Evolutionary conservation across 2,888 invertebrate genomes (phyloP), one percentile per base, ranked within the genome.

Genomic region (Drosophila borborema): DNA sequence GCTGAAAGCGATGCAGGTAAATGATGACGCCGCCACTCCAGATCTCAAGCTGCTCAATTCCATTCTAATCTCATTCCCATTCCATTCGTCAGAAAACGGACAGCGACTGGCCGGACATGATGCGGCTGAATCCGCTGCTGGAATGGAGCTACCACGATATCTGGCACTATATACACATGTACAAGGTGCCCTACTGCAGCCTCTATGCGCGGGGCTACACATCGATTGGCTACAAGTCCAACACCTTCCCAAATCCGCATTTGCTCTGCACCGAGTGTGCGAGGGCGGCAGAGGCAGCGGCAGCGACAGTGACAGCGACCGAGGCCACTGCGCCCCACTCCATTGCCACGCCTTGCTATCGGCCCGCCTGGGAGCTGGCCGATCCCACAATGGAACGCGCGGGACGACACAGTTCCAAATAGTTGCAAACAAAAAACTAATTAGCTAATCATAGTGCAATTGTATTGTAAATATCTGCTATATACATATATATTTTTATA

Each of bases 141-240:
- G 95, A 98, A 86, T 99, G 99, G 99, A 95, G 95, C 12, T 99
- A 98, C 92, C 95, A 95, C 34, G 96, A 99, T 90, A 95, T 99
- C 70, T 99, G 99, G 99, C 94, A 95, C 64, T 98, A 98, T 91
- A 94, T 99, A 7, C 93, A 97, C 28, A 94, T 94, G 49, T 94
- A 96, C 60, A 94, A 95, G 69, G 95, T 99, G 64, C 97, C 98
- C 28, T 99, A 99, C 91, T 99, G 99, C 92, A 94, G 94, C 41
- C 94, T 99, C 0, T 99, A 99, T 92, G 97, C 99, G 92, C 93
- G 94, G 91, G 99, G 99, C 46, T 98, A 96, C 92, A 98, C 98
- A 0, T 99, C 98, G 36, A 94, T 99, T 82, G 99, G 98, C 58
- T 96, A 96, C 91, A 94, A 94, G 70, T 94, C 95, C 46, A 97